Percentiles rank a stretch among this genome's conserved stretches.
Conservation (phyloP, 1,140 invertebrate genomes). For the Idris sp. region DNA sequence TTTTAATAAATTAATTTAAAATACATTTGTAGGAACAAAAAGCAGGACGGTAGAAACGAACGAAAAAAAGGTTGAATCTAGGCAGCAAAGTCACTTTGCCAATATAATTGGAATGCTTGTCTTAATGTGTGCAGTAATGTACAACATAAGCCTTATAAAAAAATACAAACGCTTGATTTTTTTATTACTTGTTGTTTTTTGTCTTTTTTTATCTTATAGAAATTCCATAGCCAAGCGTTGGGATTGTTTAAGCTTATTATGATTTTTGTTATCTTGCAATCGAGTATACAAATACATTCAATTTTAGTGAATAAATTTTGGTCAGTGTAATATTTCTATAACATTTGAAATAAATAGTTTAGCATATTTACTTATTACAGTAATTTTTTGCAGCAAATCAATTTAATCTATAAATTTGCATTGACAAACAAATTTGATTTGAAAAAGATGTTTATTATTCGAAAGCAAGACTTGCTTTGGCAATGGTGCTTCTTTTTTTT, state of each 20-base stretch:
- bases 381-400: too few species aligned
- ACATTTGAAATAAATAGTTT: too few species aligned
- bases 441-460: too few species aligned
- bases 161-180: constrained; percentile 63
- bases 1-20: too few species aligned
- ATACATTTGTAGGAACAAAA: neutral
- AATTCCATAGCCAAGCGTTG: constrained; percentile 50
- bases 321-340: too few species aligned
- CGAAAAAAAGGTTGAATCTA: constrained; percentile 31
- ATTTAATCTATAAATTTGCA: too few species aligned
- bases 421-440: too few species aligned
- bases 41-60: neutral
- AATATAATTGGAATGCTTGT: constrained; percentile 54
- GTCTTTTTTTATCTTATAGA: constrained; percentile 32
- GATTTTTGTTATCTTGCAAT: constrained; percentile 12
- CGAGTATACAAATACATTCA: neutral
- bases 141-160: constrained; percentile 65
- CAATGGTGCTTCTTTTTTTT: constrained; percentile 55
- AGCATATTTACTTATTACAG: too few species aligned
- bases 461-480: constrained; percentile 45
- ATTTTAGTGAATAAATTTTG: too few species aligned
- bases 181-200: constrained; percentile 22
- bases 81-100: constrained; percentile 22
- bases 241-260: constrained; percentile 37
- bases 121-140: constrained; percentile 54